phyloP scores from a whole-genome alignment of 2,888 invertebrate genomes.

The Amiota mariae region DNA sequence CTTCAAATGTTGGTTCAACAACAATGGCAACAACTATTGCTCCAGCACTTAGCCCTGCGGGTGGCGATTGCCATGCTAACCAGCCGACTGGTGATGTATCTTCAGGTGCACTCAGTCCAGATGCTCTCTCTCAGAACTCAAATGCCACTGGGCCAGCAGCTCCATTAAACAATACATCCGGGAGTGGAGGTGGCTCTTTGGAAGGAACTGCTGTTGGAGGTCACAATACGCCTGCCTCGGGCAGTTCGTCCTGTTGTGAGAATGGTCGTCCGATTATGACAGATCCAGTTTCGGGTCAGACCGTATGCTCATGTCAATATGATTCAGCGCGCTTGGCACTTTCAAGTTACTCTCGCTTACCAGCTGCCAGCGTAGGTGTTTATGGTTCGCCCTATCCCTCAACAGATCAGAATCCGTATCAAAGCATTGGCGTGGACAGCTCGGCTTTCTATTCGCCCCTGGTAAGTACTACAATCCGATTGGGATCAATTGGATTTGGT shows the following conservation, averaged over 20 bases:
- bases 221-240: slow-evolving; percentile 28
- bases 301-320: slow-evolving; percentile 95
- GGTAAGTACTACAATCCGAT: slow-evolving; percentile 79
- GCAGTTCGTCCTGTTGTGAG: slow-evolving; percentile 83
- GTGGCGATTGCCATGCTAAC: slow-evolving; percentile 77
- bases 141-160: slow-evolving; percentile 62
- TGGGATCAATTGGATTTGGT: not conserved
- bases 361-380: slow-evolving; percentile 85
- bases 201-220: slow-evolving; percentile 55
- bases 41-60: slow-evolving; percentile 64
- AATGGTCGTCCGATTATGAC: slow-evolving; percentile 93
- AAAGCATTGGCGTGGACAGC: slow-evolving; percentile 93
- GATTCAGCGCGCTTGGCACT: slow-evolving; percentile 90
- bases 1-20: slow-evolving; percentile 51
- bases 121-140: slow-evolving; percentile 73
- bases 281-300: slow-evolving; percentile 93
- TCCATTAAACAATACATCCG: slow-evolving; percentile 1
- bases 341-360: slow-evolving; percentile 85
- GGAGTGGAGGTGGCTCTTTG: slow-evolving; percentile 51
- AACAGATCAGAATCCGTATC: slow-evolving; percentile 93
- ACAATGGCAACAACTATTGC: slow-evolving; percentile 63
- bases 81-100: slow-evolving; percentile 60
- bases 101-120: slow-evolving; percentile 71
- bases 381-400: slow-evolving; percentile 92
- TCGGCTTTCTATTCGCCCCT: slow-evolving; percentile 96